Base-by-base conservation (phyloP, 1,140 invertebrate species). In the Contarinia nasturtii region DNA sequence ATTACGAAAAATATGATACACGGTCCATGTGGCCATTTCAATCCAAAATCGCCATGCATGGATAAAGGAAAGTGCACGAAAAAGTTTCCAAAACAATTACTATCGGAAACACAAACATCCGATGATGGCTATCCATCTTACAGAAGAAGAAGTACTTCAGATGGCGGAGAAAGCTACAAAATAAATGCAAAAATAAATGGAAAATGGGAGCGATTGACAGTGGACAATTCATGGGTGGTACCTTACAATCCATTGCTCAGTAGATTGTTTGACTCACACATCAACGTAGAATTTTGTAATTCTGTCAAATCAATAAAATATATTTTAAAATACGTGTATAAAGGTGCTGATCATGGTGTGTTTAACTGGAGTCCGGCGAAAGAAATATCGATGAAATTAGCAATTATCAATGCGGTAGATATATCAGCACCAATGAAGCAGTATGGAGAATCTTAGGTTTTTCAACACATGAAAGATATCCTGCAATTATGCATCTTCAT, bases 1-100 rank as follows among this genome's bases (percentile, higher is more conserved):
- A 58, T 71, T 18, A 63, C 44, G 7, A 64, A 55, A 48, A 49
- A 63, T 50, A 73, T 72, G 67, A 65, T 70, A 54, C 66, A 71
- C 59, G 66, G 66, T 27, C 66, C 63, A 2, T 70, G 66, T 53
- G 65, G 64, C 53, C 2, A 10, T 42, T 22, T 58, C 10, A 65
- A 67, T 44, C n/a, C 17, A 22, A 17, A 42, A 2, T 52, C 51
- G 48, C 48, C 46, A 49, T 54, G 52, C 38, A 51, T 52, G 48
- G 34, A 41, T 14, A 44, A 55, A 46, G 51, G 49, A 44, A 50
- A 52, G 52, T 51, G 52, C 51, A 46, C 52, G n/a, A 47, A 56
- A 53, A 48, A 46, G 49, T 54, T 58, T 54, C 57, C 64, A 53
- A 20, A 49, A 49, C 11, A 49, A 41, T 17, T 49, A 43, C 27